Evolutionary conservation across 2,113 vertebrate genomes (phyloP).

Genomic region (Ceratotherium simum): DNA sequence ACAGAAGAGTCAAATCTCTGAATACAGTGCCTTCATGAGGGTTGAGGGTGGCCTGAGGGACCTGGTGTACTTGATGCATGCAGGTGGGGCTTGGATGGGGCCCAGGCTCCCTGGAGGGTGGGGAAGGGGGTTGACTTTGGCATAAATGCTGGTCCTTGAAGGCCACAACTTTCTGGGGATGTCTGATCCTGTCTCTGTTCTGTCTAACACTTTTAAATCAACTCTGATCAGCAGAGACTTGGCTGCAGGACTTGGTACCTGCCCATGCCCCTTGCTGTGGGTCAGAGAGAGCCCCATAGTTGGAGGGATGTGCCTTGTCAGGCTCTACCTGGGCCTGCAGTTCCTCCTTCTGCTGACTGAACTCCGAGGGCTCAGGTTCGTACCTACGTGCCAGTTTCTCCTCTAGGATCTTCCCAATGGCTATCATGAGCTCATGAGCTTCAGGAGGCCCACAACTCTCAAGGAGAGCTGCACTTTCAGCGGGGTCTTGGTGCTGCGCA

Average conservation of each 20-base stretch:
- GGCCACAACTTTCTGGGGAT: not conserved
- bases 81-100: not conserved
- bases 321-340: not conserved
- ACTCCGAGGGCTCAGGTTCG: not conserved
- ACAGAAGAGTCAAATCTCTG: not conserved
- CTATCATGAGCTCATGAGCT: conserved; percentile 44
- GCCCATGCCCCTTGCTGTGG: not conserved
- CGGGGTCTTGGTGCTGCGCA: no score
- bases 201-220: not conserved
- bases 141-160: not conserved
- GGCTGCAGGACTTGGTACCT: not conserved
- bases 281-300: no score
- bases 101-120: fast-evolving
- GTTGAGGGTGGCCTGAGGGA: not conserved
- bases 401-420: conserved; percentile 44
- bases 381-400: not conserved
- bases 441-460: not conserved
- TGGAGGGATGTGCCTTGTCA: not conserved
- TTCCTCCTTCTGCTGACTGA: not conserved
- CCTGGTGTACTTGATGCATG: not conserved
- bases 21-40: not conserved
- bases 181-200: not conserved
- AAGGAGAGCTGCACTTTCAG: no score
- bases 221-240: not conserved
- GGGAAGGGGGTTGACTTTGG: not conserved